phyloP scores from a whole-genome alignment of 1,140 invertebrate species.

The Pararge aegeria region DNA sequence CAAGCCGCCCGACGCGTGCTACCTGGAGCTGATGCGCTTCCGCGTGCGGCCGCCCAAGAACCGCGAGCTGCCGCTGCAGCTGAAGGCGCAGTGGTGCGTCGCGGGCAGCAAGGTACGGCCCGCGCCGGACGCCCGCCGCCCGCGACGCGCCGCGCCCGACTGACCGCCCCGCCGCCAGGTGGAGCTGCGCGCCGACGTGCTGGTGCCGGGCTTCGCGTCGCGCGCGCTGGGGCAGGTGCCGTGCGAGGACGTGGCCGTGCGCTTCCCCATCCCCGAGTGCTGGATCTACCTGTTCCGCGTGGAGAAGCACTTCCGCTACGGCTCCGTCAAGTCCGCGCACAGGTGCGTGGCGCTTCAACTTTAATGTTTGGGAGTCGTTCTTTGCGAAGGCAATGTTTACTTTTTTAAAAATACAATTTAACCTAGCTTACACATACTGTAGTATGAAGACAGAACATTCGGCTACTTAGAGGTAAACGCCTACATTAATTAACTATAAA shows the following conservation, averaged over 20 bases:
- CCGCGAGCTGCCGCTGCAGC: conserved; percentile 96
- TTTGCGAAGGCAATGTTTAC: no score
- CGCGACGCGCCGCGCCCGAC: background rate
- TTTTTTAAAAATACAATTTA: no score
- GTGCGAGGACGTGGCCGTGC: conserved; percentile 97
- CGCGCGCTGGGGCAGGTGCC: conserved; percentile 96
- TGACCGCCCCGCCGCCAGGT: conserved; percentile 83
- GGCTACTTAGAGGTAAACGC: no score
- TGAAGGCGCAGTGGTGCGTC: conserved; percentile 93
- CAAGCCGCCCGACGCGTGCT: conserved; percentile 98
- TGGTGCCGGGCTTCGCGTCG: conserved; percentile 97
- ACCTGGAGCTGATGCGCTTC: conserved; percentile 98
- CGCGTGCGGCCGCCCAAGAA: conserved; percentile 97
- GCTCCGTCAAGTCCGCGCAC: conserved; percentile 98
- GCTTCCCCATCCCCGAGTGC: conserved; percentile 98
- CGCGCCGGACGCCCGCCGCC: background rate
- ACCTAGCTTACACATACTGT: no score
- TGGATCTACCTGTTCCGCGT: conserved; percentile 99
- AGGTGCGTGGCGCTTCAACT: conserved; percentile 74
- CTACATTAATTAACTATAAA: no score
- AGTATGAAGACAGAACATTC: no score
- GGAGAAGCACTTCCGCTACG: conserved; percentile 99
- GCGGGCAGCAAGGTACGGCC: conserved; percentile 83
- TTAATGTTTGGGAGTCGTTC: no score
- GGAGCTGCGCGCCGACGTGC: conserved; percentile 94